phyloP scores from a whole-genome alignment of 2,113 vertebrate species.

The Halichoeres trimaculatus region DNA sequence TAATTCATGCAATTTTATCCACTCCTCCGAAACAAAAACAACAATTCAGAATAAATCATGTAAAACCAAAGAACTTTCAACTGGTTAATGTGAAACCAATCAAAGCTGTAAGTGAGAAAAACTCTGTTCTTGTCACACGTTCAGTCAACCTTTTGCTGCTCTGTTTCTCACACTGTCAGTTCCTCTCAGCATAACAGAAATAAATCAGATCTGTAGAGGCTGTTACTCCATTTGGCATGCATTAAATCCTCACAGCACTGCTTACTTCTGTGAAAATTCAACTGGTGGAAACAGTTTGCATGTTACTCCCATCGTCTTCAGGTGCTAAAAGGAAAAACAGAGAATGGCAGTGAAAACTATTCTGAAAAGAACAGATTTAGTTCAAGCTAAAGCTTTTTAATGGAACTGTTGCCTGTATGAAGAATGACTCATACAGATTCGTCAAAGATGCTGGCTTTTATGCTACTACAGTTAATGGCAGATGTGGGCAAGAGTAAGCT shows the following conservation, averaged over 20 bases:
- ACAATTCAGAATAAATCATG: background rate
- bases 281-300: background rate
- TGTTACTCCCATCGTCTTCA: background rate
- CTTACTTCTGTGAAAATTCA: slow-evolving; percentile 10
- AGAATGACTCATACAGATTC: background rate
- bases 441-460: background rate
- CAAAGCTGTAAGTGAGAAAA: slow-evolving; percentile 2
- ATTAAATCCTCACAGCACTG: background rate
- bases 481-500: background rate
- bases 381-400: background rate
- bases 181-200: background rate
- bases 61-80: background rate
- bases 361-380: background rate
- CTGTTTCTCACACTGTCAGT: background rate
- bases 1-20: background rate
- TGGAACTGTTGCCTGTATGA: background rate
- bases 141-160: background rate
- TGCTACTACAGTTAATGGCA: slow-evolving; percentile 6
- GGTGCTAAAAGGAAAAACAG: background rate
- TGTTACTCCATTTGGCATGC: slow-evolving; percentile 11
- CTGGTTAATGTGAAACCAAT: background rate
- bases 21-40: background rate
- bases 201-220: slow-evolving; percentile 4
- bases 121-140: background rate
- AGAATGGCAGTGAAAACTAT: background rate